These are phyloP conservation scores for Mythimna pallens DNA, from an alignment of 2,888 invertebrate species.

Conservation along the genomic window DNA sequence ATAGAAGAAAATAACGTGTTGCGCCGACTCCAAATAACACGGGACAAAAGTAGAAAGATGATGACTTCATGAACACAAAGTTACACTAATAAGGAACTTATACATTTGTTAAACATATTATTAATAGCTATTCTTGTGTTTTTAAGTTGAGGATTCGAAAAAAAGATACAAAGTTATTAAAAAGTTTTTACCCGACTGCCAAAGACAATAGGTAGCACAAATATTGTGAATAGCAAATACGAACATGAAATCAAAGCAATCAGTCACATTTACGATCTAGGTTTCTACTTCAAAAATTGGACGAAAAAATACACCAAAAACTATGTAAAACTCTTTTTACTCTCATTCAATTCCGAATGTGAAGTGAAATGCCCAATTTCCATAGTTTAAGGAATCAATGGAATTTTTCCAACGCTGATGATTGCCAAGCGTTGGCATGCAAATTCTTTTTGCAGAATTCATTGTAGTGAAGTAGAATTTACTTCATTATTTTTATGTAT, in stretches of 20 bases:
- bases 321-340: conserved; percentile 23
- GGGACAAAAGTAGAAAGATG: too few relatives aligned
- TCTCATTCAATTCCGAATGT: conserved; percentile 38
- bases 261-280: background rate
- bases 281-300: conserved; percentile 9
- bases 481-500: conserved; percentile 25
- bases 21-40: too few relatives aligned
- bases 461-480: conserved; percentile 44
- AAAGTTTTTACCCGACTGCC: too few relatives aligned
- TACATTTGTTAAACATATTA: too few relatives aligned
- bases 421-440: conserved; percentile 56
- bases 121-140: too few relatives aligned
- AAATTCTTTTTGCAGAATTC: conserved; percentile 46
- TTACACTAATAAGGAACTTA: too few relatives aligned
- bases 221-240: background rate
- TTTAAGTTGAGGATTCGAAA: too few relatives aligned
- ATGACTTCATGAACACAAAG: too few relatives aligned
- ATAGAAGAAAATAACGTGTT: too few relatives aligned
- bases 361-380: conserved; percentile 54
- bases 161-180: too few relatives aligned
- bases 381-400: conserved; percentile 61
- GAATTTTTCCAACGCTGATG: conserved; percentile 45
- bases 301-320: background rate
- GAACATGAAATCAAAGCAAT: background rate
- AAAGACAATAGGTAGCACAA: background rate